Evolutionary conservation across 2,113 vertebrate species (phyloP).

Genomic region (Rhizomys pruinosus): DNA sequence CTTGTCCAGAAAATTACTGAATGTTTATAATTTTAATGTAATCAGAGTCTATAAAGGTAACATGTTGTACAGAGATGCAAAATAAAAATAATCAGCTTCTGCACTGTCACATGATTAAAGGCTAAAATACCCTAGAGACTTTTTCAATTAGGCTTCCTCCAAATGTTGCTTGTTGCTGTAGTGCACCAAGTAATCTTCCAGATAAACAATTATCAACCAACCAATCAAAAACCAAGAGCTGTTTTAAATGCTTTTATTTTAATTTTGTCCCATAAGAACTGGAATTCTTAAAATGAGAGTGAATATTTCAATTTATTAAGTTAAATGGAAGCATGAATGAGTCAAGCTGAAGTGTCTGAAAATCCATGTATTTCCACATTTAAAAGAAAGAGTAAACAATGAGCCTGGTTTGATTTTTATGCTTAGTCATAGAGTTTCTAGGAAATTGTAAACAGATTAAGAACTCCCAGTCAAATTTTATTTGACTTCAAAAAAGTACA

Average conservation of each 20-base stretch:
- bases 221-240: background rate
- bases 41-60: background rate
- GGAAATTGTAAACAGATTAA: conserved; percentile 26
- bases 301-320: conserved; percentile 22
- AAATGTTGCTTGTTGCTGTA: background rate
- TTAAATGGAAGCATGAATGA: background rate
- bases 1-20: background rate
- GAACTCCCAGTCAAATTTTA: background rate
- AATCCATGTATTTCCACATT: background rate
- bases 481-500: background rate
- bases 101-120: background rate
- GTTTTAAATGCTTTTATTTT: conserved; percentile 38
- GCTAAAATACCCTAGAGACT: background rate
- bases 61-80: background rate
- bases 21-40: background rate
- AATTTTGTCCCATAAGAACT: background rate
- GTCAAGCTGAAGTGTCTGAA: background rate
- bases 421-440: background rate
- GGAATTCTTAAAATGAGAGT: conserved; percentile 29
- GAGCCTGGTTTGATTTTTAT: background rate
- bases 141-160: background rate
- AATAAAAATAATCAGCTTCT: background rate
- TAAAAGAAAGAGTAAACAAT: background rate
- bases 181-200: background rate
- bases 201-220: background rate